Conservation (phyloP, 64 coral and sea anemone species). For the Catalaphyllia jardinei region DNA sequence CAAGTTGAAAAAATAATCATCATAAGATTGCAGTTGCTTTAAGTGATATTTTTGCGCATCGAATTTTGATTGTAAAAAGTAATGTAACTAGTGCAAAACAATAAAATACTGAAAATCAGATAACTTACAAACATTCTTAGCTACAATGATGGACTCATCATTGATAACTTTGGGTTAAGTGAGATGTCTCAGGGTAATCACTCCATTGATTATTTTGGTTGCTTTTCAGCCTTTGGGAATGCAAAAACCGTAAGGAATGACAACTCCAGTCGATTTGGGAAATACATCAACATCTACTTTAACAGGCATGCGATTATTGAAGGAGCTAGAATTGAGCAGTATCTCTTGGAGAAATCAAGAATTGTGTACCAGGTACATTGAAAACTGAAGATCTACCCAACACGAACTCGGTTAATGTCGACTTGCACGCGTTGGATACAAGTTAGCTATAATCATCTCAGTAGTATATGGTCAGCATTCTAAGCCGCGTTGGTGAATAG, state of each 20-base stretch:
- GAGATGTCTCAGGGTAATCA: no score
- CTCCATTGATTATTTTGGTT: background rate
- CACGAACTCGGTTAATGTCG: no score
- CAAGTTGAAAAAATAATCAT: no score
- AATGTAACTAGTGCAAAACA: background rate
- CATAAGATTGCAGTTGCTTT: background rate
- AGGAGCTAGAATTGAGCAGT: constrained; percentile 89
- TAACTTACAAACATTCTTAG: no score
- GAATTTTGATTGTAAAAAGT: no score
- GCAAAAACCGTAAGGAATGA: constrained; percentile 89
- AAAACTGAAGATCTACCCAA: background rate
- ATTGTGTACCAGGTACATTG: constrained; percentile 78
- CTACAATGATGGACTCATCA: background rate
- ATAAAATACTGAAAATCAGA: no score
- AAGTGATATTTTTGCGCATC: no score
- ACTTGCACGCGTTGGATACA: no score
- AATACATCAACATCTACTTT: constrained; percentile 91
- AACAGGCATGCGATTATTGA: constrained; percentile 72
- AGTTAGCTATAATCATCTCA: no score
- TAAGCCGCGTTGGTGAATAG: no score
- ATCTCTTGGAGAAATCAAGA: constrained; percentile 85
- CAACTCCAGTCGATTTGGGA: constrained; percentile 93
- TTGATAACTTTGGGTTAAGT: background rate
- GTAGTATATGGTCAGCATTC: no score
- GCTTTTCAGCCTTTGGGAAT: constrained; percentile 80